A percentile compares a stretch with the other conserved stretches of the same genome.
Conservation (phyloP, 2,113 vertebrate genomes). For the Rhinogobius similis region DNA sequence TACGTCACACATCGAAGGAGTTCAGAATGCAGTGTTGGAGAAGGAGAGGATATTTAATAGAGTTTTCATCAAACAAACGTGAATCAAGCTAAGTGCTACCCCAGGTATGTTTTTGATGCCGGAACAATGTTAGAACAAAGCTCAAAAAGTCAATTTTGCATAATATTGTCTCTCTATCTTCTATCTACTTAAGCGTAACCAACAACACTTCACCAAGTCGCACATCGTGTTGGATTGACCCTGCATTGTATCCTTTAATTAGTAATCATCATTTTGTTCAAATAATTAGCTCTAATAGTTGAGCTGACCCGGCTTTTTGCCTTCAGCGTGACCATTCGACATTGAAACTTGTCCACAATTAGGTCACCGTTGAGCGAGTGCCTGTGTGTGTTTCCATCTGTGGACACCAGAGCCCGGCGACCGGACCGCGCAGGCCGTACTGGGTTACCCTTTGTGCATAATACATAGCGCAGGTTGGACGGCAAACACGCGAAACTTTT, state of each 20-base stretch:
- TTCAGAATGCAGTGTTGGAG: too few relatives aligned
- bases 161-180: too few relatives aligned
- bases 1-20: too few relatives aligned
- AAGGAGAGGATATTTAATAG: too few relatives aligned
- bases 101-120: too few relatives aligned
- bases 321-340: constrained; percentile 41
- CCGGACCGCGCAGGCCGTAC: constrained; percentile 42
- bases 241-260: constrained; percentile 29
- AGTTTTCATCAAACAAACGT: too few relatives aligned
- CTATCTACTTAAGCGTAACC: neutral
- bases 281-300: constrained; percentile 19
- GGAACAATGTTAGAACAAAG: too few relatives aligned
- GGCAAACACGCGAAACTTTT: constrained; percentile 13
- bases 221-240: neutral
- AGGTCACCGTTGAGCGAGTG: constrained; percentile 25
- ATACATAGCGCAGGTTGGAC: constrained; percentile 53
- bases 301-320: constrained; percentile 28
- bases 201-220: neutral
- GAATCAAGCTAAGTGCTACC: too few relatives aligned
- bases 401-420: constrained; percentile 44
- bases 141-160: too few relatives aligned
- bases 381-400: constrained; percentile 18
- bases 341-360: constrained; percentile 49
- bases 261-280: constrained; percentile 27
- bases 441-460: constrained; percentile 67